phyloP scores from a whole-genome alignment of 2,888 invertebrate species.

The Campaea margaritaria region DNA sequence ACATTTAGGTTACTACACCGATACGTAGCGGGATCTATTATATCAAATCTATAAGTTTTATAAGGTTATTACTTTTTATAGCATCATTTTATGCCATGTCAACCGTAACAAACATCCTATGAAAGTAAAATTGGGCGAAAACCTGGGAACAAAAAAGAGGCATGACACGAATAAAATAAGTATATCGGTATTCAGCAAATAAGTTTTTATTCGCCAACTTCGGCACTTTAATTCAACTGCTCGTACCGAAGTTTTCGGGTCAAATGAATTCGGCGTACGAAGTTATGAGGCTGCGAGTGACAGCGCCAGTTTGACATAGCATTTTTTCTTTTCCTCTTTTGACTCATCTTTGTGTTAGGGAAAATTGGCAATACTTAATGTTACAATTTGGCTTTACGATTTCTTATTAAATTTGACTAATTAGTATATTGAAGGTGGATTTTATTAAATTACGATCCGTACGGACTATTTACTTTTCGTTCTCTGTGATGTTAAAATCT shows the following conservation, averaged over 20 bases:
- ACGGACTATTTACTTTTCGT: too few relatives aligned
- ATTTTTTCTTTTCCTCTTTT: slow-evolving; percentile 13
- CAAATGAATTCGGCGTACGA: slow-evolving; percentile 16
- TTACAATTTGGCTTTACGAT: slow-evolving; percentile 2
- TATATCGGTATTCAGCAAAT: slow-evolving; percentile 17
- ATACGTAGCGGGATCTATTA: too few relatives aligned
- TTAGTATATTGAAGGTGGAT: background rate
- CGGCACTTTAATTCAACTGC: slow-evolving; percentile 20
- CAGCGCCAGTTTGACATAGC: slow-evolving; percentile 11
- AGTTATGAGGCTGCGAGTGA: slow-evolving; percentile 18
- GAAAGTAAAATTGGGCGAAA: slow-evolving; percentile 9
- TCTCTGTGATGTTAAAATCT: too few relatives aligned
- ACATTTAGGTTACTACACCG: too few relatives aligned
- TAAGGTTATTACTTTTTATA: background rate
- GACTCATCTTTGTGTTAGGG: background rate
- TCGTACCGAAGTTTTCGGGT: slow-evolving; percentile 23
- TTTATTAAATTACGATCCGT: background rate
- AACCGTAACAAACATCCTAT: slow-evolving; percentile 5
- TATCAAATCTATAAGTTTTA: background rate
- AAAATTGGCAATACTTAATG: background rate
- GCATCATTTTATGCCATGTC: background rate
- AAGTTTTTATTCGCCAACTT: slow-evolving; percentile 19
- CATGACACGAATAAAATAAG: slow-evolving; percentile 16
- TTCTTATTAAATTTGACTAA: background rate
- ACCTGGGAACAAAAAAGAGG: background rate